Evolutionary conservation across 2,888 invertebrate species (phyloP), one percentile per base, ranked within the genome.

Genomic region (Piscicola geometra): DNA sequence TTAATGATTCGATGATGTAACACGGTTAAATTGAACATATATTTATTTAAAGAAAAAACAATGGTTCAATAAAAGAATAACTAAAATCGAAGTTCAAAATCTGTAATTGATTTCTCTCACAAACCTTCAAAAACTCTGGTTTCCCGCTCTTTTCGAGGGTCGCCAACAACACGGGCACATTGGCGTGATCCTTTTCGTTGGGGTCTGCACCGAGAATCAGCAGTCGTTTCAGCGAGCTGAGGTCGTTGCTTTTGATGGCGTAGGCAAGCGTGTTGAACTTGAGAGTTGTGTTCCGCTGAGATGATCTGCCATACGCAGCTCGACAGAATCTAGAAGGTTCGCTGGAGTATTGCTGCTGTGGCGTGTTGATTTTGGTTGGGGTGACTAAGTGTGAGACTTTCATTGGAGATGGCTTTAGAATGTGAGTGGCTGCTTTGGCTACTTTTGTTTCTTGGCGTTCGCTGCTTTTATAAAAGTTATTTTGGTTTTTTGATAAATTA

Each of bases 51-150:
- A n/a, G n/a, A n/a, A n/a, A n/a, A n/a, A n/a, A n/a, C n/a, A n/a
- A n/a, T n/a, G n/a, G n/a, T n/a, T n/a, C n/a, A n/a, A n/a, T n/a
- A n/a, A n/a, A n/a, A n/a, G n/a, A n/a, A n/a, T n/a, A n/a, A n/a
- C n/a, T n/a, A n/a, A n/a, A n/a, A n/a, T n/a, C n/a, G n/a, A n/a
- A n/a, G n/a, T n/a, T n/a, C n/a, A n/a, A n/a, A n/a, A n/a, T n/a
- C n/a, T n/a, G n/a, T n/a, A n/a, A n/a, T n/a, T n/a, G n/a, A n/a
- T n/a, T n/a, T n/a, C n/a, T n/a, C n/a, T n/a, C n/a, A n/a, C n/a
- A 41, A 67, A 67, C 67, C 67, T 67, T 67, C 21, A 67, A 35
- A 12, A 67, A 33, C 33, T 67, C 67, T n/a, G 67, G 67, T 30
- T 67, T 67, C 18, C 33, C 67, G 30, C 67, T 67, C 3, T 30